These are phyloP conservation scores for Gila orcuttii DNA, from an alignment of 2,113 vertebrate genomes.

Conservation along the genomic window DNA sequence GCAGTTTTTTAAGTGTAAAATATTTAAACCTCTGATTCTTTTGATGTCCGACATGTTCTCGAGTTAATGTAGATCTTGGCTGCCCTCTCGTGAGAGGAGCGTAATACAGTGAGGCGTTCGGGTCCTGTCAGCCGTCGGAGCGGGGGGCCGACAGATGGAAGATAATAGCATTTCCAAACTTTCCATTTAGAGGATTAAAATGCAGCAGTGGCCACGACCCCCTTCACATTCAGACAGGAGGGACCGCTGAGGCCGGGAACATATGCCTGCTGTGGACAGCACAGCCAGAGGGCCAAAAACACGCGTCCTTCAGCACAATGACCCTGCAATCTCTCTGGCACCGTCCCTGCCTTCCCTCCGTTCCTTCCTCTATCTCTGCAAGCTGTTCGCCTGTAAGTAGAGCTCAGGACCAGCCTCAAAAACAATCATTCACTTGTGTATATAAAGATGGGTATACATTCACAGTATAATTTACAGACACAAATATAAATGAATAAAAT, in stretches of 20 bases:
- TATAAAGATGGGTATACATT: too few species aligned
- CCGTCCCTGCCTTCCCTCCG: neutral
- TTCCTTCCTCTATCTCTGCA: neutral
- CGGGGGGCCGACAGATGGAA: constrained; percentile 64
- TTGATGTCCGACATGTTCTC: neutral
- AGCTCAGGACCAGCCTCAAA: neutral
- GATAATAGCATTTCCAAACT: constrained; percentile 66
- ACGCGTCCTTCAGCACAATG: constrained; percentile 55
- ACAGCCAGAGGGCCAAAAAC: constrained; percentile 42
- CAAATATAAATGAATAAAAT: too few species aligned
- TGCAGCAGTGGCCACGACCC: constrained; percentile 53
- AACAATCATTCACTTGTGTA: neutral
- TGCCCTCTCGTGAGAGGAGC: constrained; percentile 42
- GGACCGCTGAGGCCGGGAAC: constrained; percentile 41
- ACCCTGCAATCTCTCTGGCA: constrained; percentile 39
- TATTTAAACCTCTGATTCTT: neutral
- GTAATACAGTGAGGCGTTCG: neutral
- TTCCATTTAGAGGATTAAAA: constrained; percentile 70
- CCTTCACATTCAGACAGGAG: constrained; percentile 59
- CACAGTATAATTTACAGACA: too few species aligned
- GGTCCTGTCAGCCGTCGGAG: constrained; percentile 27
- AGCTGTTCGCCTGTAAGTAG: constrained; percentile 3
- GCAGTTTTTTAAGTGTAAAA: neutral
- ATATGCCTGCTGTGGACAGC: constrained; percentile 55
- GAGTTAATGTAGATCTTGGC: constrained; percentile 28